These are phyloP conservation scores for Peromyscus melanophrys DNA, from an alignment of 2,797 vertebrate species.

Conservation along the genomic window DNA sequence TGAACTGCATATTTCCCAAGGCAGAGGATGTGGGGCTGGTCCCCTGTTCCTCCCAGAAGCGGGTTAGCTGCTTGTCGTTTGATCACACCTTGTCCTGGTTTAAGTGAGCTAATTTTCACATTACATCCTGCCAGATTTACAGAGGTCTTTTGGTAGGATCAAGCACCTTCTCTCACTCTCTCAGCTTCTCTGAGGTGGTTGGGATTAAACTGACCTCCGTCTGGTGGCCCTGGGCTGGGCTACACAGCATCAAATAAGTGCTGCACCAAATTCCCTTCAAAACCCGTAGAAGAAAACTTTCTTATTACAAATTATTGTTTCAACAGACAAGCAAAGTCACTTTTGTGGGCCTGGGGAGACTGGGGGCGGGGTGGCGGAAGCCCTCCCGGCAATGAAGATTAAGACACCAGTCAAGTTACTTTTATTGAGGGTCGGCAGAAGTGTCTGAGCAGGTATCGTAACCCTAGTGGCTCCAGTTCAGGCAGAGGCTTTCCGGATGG, in stretches of 20 bases:
- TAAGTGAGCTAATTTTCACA: constrained; percentile 39
- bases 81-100: constrained; percentile 2
- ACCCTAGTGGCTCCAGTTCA: not conserved
- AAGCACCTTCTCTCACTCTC: not conserved
- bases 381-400: not conserved
- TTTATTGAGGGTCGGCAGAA: not conserved
- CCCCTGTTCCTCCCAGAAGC: not conserved
- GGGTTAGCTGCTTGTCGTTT: constrained; percentile 54
- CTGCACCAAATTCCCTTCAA: not conserved
- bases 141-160: not conserved
- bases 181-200: not conserved
- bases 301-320: not conserved
- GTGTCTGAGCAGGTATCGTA: not conserved
- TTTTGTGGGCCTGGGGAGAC: not conserved
- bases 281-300: constrained; percentile 28
- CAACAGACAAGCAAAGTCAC: not conserved
- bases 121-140: constrained; percentile 14
- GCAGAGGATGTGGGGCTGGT: not conserved
- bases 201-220: not conserved
- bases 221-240: constrained; percentile 27
- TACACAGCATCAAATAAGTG: constrained; percentile 22
- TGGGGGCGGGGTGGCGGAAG: not conserved
- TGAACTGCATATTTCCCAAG: constrained; percentile 60
- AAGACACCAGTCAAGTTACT: not conserved
- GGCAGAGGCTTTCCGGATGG: not conserved